phyloP scores from a whole-genome alignment of 2,113 vertebrate genomes.

The Cercopithecus mona region DNA sequence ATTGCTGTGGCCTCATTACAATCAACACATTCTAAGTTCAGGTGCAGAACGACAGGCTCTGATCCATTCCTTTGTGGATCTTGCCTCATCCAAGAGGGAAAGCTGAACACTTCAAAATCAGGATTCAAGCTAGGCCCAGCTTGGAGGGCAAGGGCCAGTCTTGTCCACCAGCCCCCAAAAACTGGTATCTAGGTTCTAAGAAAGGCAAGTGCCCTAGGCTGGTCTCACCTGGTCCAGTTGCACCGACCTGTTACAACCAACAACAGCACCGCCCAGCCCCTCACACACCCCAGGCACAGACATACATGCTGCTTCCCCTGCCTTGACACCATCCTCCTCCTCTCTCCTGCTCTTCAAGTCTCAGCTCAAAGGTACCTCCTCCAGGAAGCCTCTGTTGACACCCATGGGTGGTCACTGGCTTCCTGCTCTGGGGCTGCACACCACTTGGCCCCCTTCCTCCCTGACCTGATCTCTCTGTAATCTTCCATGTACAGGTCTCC shows the following conservation, averaged over 20 bases:
- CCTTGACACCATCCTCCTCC: neutral
- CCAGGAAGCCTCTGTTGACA: neutral
- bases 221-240: neutral
- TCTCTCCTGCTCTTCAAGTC: neutral
- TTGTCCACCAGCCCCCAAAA: neutral
- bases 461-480: neutral
- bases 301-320: accelerated
- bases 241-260: neutral
- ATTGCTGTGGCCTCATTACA: neutral
- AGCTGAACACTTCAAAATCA: neutral
- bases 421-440: neutral
- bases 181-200: neutral
- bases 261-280: neutral
- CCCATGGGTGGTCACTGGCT: neutral
- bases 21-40: neutral
- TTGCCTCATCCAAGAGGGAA: neutral
- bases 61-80: neutral
- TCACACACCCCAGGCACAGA: neutral
- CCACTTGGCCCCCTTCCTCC: neutral
- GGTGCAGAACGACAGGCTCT: neutral
- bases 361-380: neutral
- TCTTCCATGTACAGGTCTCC: accelerated
- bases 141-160: neutral
- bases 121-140: neutral
- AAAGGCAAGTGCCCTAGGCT: neutral